Percentiles rank a stretch among this genome's conserved stretches.
These are phyloP conservation scores for Apodemia hepburni DNA, from an alignment of 2,888 invertebrate genomes.

Conservation along the genomic window DNA sequence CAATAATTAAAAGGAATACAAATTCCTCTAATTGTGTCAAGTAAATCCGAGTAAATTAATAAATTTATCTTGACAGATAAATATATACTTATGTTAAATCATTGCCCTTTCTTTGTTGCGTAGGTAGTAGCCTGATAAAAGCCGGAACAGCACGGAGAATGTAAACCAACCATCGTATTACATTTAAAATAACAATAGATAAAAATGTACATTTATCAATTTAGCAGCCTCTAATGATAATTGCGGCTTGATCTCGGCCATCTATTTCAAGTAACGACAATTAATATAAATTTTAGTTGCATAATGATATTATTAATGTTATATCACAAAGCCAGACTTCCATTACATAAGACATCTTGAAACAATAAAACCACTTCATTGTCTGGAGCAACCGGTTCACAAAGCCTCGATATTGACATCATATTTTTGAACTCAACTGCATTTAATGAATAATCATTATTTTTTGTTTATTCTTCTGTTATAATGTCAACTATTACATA, in stretches of 20 bases:
- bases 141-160: too few relatives aligned
- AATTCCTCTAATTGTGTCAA: too few relatives aligned
- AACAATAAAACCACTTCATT: constrained; percentile 34
- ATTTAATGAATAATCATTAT: too few relatives aligned
- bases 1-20: too few relatives aligned
- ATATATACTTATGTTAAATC: too few relatives aligned
- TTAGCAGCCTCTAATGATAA: constrained; percentile 2
- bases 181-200: constrained; percentile 1
- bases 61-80: too few relatives aligned
- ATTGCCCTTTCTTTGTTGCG: too few relatives aligned
- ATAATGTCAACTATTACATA: constrained; percentile 6
- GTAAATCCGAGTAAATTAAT: too few relatives aligned
- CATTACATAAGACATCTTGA: constrained; percentile 46
- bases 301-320: constrained; percentile 33
- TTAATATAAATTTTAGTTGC: constrained; percentile 23
- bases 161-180: neutral
- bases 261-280: neutral
- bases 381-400: constrained; percentile 26
- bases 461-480: neutral
- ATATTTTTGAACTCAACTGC: neutral
- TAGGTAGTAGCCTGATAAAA: too few relatives aligned
- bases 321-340: constrained; percentile 35
- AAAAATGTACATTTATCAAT: constrained; percentile 4
- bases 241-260: neutral
- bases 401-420: constrained; percentile 20